Conservation (phyloP, 2,797 vertebrate genomes). For the Okamejei kenojei region DNA sequence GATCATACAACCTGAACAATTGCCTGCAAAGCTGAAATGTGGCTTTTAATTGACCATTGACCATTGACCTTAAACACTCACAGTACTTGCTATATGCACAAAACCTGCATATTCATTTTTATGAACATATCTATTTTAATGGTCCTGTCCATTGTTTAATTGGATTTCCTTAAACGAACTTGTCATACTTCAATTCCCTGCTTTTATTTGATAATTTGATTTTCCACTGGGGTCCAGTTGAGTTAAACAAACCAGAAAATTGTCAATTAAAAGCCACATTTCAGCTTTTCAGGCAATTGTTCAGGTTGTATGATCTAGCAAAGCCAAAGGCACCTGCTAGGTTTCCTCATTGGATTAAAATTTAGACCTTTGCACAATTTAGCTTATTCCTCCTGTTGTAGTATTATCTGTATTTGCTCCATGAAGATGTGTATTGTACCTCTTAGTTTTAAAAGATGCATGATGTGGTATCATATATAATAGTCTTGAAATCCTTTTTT, state of each 20-base stretch:
- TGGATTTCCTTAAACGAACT: not conserved
- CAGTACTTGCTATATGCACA: not conserved
- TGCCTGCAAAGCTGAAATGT: not conserved
- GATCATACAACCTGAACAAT: not conserved
- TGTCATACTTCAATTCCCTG: not conserved
- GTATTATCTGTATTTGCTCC: not conserved
- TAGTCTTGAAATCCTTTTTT: not conserved
- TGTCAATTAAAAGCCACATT: not conserved
- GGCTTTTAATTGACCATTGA: not conserved
- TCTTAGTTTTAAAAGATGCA: not conserved
- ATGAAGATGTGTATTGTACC: not conserved
- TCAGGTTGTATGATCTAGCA: not conserved
- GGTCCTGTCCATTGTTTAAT: not conserved
- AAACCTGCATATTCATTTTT: not conserved
- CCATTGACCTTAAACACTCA: too few relatives aligned
- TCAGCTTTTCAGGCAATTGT: not conserved
- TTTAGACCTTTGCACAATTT: not conserved
- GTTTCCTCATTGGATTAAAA: not conserved
- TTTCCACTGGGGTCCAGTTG: not conserved
- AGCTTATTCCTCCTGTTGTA: not conserved
- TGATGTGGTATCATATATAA: not conserved
- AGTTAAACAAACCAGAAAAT: not conserved
- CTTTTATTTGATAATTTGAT: not conserved
- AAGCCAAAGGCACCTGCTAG: not conserved
- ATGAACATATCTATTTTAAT: not conserved